Evolutionary conservation across 2,113 vertebrate species (phyloP).

Genomic region (Saccopteryx bilineata): DNA sequence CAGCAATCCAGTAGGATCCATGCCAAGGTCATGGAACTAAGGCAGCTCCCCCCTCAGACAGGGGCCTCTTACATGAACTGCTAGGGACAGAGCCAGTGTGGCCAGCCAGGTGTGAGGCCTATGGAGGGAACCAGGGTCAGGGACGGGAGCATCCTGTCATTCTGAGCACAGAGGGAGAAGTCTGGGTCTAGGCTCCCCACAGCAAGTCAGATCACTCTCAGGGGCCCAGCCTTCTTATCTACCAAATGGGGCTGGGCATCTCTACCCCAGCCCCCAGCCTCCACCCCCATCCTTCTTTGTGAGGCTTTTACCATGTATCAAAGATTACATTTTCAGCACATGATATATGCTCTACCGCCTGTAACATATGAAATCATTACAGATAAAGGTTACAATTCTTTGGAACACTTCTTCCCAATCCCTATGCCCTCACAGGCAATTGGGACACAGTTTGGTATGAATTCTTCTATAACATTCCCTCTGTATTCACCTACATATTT

Average conservation of each 20-base stretch:
- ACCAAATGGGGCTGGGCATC: rapidly evolving
- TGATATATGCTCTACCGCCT: rapidly evolving
- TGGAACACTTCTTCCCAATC: not conserved
- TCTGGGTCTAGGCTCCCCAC: too few relatives aligned
- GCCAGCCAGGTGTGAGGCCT: not conserved
- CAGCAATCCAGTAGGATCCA: not conserved
- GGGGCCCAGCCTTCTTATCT: not conserved
- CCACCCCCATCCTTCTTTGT: rapidly evolving
- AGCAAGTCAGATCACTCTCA: not conserved
- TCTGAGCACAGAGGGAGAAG: not conserved
- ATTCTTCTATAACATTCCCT: not conserved
- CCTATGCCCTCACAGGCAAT: not conserved
- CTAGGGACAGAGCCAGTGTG: not conserved
- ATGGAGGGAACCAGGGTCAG: not conserved
- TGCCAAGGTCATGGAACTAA: not conserved
- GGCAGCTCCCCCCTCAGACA: not conserved
- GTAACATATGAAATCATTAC: rapidly evolving
- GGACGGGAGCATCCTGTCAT: not conserved
- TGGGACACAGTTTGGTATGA: too few relatives aligned
- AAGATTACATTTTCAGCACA: not conserved
- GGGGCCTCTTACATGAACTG: not conserved
- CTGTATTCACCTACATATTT: not conserved
- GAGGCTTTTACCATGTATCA: not conserved
- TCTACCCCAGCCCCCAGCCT: not conserved
- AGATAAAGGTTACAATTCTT: not conserved